These are phyloP conservation scores for Palloptera scutellata DNA, from an alignment of 2,888 invertebrate species.

Conservation along the genomic window DNA sequence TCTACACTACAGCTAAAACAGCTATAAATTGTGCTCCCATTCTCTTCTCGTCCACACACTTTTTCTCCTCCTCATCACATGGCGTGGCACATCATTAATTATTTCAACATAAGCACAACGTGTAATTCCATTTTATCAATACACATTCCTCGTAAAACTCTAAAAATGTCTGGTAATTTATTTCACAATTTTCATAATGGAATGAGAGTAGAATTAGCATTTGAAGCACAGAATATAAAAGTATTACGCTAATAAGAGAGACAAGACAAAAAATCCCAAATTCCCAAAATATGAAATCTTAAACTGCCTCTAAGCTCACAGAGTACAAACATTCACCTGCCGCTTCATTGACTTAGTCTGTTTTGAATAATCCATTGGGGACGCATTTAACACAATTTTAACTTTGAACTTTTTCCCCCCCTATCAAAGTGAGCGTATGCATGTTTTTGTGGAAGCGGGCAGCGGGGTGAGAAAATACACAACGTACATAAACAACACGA, in stretches of 20 bases:
- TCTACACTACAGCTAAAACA: no score
- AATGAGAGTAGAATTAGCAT: not conserved
- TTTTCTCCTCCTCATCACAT: no score
- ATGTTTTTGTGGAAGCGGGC: conserved; percentile 14
- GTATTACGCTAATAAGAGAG: not conserved
- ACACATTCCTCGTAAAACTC: no score
- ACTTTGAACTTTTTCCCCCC: conserved; percentile 22
- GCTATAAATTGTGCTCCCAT: no score
- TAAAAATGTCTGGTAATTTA: no score
- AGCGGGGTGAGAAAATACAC: not conserved
- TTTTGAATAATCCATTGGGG: conserved; percentile 29
- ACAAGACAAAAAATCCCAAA: conserved; percentile 42
- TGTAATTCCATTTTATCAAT: no score
- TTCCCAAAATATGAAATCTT: conserved; percentile 58
- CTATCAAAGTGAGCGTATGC: conserved; percentile 20
- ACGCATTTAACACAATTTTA: conserved; percentile 35
- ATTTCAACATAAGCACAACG: conserved; percentile 18
- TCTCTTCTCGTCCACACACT: no score
- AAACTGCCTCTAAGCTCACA: conserved; percentile 47
- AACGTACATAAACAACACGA: not conserved
- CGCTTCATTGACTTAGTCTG: conserved; percentile 20
- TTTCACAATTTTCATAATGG: no score
- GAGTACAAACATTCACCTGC: conserved; percentile 24
- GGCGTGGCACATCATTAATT: conserved; percentile 30
- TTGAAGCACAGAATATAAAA: conserved; percentile 6